Percentiles rank a stretch among this genome's conserved stretches.
Evolutionary conservation across 2,113 vertebrate genomes (phyloP).

Genomic region (Parus major): DNA sequence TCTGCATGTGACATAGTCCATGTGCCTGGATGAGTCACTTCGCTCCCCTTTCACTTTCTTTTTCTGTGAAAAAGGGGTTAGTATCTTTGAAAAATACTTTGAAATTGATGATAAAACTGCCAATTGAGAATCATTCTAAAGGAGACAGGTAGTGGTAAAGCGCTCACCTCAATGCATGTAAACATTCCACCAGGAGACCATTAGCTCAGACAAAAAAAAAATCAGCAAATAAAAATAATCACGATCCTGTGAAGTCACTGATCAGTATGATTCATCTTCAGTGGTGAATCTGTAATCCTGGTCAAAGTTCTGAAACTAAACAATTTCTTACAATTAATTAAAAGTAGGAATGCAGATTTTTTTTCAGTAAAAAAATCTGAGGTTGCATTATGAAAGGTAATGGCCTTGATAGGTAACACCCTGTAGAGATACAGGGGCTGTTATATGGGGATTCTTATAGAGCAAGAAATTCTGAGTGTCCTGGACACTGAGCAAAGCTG

Average conservation of each 20-base stretch:
- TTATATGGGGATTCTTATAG: background rate
- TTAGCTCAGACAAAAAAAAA: background rate
- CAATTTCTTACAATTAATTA: background rate
- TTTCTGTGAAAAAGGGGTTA: conserved; percentile 31
- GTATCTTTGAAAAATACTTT: background rate
- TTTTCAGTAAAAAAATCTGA: background rate
- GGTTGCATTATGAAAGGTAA: background rate
- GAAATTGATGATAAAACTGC: background rate
- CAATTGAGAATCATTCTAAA: background rate
- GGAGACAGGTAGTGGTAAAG: background rate
- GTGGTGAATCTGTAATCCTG: background rate
- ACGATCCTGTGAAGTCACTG: background rate
- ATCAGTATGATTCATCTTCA: background rate
- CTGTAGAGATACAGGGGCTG: background rate
- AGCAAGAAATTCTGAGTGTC: background rate
- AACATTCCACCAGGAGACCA: background rate
- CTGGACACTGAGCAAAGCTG: background rate
- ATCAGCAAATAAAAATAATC: background rate
- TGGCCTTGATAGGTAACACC: background rate
- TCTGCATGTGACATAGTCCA: background rate
- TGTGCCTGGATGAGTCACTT: background rate
- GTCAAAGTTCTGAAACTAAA: background rate
- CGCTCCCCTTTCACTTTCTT: conserved; percentile 27
- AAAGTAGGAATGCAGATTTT: background rate
- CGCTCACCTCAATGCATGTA: background rate